phyloP scores from a whole-genome alignment of 2,888 invertebrate genomes.

The Fabriciana adippe region DNA sequence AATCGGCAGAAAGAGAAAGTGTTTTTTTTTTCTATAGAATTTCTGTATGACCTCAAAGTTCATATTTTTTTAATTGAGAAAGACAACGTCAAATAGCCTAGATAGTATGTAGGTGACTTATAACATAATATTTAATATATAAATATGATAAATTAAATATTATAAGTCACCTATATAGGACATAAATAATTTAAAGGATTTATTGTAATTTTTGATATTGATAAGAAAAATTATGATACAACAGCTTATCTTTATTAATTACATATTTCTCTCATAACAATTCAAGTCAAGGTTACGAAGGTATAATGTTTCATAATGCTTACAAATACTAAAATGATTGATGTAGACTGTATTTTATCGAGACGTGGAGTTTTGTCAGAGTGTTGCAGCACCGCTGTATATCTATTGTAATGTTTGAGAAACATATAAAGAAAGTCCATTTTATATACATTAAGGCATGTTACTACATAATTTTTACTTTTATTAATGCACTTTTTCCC shows the following conservation, averaged over 20 bases:
- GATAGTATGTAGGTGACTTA: no score
- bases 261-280: slow-evolving; percentile 12
- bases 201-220: no score
- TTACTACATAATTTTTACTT: not conserved
- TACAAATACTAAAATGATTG: slow-evolving; percentile 24
- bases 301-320: slow-evolving; percentile 19
- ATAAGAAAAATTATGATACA: no score
- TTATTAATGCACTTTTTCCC: not conserved
- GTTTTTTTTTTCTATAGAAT: no score
- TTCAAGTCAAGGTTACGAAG: slow-evolving; percentile 25
- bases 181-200: no score
- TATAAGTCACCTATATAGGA: no score
- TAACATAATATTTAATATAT: no score
- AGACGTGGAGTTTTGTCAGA: slow-evolving; percentile 31
- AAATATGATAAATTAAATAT: no score
- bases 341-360: slow-evolving; percentile 24
- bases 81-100: no score
- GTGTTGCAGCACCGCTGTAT: slow-evolving; percentile 27
- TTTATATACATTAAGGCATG: not conserved
- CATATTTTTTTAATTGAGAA: no score
- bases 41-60: no score
- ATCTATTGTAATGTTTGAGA: slow-evolving; percentile 24
- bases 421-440: slow-evolving; percentile 20
- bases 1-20: no score
- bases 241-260: not conserved